Conservation (phyloP, 2,888 invertebrate genomes). For the Maniola hyperantus region DNA sequence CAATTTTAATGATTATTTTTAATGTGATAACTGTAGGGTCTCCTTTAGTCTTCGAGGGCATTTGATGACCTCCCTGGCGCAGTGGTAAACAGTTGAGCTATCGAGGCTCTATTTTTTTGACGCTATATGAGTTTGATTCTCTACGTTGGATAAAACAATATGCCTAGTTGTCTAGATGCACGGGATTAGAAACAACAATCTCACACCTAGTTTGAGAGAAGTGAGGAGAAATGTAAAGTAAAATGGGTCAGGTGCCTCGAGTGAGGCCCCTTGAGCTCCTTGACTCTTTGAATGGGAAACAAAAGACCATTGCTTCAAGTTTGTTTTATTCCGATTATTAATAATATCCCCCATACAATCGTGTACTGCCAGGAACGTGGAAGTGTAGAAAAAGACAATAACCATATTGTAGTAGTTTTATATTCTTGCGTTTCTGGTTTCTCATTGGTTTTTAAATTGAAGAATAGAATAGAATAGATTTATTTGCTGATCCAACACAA, state of each 20-base stretch:
- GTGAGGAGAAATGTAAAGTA: conserved; percentile 18
- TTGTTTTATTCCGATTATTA: conserved; percentile 6
- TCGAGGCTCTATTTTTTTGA: too few relatives aligned
- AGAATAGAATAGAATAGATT: too few relatives aligned
- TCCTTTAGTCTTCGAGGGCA: too few relatives aligned
- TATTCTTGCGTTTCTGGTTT: too few relatives aligned
- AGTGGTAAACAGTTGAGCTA: too few relatives aligned
- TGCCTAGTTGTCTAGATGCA: neutral
- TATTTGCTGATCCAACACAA: too few relatives aligned
- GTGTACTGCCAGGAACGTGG: neutral
- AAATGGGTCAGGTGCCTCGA: conserved; percentile 29
- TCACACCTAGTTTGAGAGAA: conserved; percentile 9
- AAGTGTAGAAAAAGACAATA: neutral
- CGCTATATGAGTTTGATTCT: too few relatives aligned
- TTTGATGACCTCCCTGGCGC: too few relatives aligned
- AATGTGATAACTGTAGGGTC: too few relatives aligned
- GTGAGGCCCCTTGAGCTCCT: conserved; percentile 20
- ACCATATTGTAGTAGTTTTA: neutral
- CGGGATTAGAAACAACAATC: conserved; percentile 8
- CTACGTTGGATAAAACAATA: neutral
- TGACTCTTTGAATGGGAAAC: conserved; percentile 16
- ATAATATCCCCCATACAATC: neutral
- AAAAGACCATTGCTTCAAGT: conserved; percentile 1
- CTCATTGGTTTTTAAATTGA: too few relatives aligned
- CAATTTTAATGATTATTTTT: too few relatives aligned